These are phyloP conservation scores for Frieseomelitta varia DNA, from an alignment of 1,140 invertebrate species.

Conservation along the genomic window DNA sequence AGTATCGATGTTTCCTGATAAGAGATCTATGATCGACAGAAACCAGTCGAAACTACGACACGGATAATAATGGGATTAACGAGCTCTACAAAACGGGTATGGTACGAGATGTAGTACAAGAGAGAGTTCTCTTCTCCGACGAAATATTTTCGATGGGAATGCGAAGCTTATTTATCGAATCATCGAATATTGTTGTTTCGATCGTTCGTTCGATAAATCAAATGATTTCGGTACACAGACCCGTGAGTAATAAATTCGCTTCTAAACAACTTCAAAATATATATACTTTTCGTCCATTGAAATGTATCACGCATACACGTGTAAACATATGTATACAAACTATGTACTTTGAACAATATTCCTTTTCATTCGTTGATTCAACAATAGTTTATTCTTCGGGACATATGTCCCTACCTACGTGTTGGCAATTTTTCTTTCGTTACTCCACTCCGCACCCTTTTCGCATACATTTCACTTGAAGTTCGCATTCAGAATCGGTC, in stretches of 20 bases:
- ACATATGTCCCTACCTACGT: background rate
- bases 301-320: too few species aligned
- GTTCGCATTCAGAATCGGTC: background rate
- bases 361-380: background rate
- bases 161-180: background rate
- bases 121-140: background rate
- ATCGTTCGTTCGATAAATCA: too few species aligned
- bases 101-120: background rate
- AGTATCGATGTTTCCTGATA: slow-evolving; percentile 20
- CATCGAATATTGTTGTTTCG: too few species aligned
- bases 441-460: background rate
- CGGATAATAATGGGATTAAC: background rate
- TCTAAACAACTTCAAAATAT: too few species aligned
- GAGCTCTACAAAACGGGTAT: slow-evolving; percentile 10
- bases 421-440: too few species aligned
- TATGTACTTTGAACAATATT: background rate
- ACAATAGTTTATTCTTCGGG: background rate
- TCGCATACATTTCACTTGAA: background rate
- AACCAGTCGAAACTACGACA: background rate
- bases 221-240: too few species aligned
- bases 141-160: background rate
- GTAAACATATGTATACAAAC: too few species aligned
- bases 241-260: too few species aligned
- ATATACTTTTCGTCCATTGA: too few species aligned
- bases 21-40: slow-evolving; percentile 20